Base-by-base conservation (phyloP, 92 coral and sea anemone species). In the Porites divaricata region DNA sequence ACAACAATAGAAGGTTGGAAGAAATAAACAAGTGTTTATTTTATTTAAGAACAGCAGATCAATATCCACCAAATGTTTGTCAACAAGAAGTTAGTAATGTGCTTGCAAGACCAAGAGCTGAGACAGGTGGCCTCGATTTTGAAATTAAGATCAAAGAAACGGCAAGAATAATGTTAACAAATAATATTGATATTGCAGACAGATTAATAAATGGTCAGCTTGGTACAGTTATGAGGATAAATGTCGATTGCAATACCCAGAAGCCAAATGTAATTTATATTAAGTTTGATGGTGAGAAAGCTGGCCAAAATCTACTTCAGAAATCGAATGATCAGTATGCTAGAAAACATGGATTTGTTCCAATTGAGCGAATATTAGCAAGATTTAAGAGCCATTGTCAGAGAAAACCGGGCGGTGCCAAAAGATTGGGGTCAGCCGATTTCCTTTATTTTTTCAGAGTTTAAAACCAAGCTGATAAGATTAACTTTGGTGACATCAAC, bases 131-230 rank as follows among this genome's bases (percentile, higher is more conserved):
- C 20, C 91, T 90, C 51, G 93, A 93, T 81, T 76, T 25, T 77
- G 89, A 92, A 84, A 84, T 84, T 22, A 24, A 48, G 6, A 74
- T 89, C 14, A 92, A 89, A 84, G 80, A 92, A 90, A 64, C 56
- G 71, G 78, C 88, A 12, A 86, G 93, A 79, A 87, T 92, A 10
- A 89, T 89, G 96, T 63, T 93, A 61, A 89, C 89, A 16, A 86
- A 65, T 13, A 90, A 90, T 35, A 80, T 86, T 74, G 77, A 86
- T 53, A 90, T 90, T 58, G 78, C 73, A 80, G 93, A 90, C 72
- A 88, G 96, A 88, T 81, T 90, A 17, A 87, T 90, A 15, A 92
- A 92, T 92, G 93, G 92, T 22, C 92, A 90, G 75, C 56, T 90
- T 82, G 93, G 96, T 77, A 90, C 90, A 23, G 88, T 90, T 4